Evolutionary conservation across 2,113 vertebrate genomes (phyloP).

Genomic region (Heptranchias perlo): DNA sequence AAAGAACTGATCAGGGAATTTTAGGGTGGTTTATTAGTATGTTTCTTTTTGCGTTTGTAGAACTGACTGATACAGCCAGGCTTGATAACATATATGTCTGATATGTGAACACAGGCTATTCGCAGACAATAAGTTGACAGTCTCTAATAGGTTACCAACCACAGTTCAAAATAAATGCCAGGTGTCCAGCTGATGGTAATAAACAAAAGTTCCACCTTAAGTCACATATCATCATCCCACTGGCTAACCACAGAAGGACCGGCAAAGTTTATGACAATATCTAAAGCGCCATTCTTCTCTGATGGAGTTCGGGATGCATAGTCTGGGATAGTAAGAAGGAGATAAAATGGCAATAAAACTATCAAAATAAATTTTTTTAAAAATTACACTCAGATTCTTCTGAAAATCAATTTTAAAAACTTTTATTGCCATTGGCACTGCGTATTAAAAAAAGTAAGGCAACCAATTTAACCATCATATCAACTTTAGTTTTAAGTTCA

Average conservation of each 20-base stretch:
- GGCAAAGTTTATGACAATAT: neutral
- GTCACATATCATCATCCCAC: neutral
- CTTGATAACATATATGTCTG: neutral
- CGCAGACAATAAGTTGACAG: neutral
- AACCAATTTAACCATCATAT: neutral
- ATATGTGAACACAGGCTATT: neutral
- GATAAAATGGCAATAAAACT: neutral
- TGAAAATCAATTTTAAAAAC: constrained; percentile 16
- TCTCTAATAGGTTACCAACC: neutral
- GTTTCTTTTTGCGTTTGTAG: neutral
- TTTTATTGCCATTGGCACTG: neutral
- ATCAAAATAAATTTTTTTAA: constrained; percentile 16
- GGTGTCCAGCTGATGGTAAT: neutral
- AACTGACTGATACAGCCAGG: neutral
- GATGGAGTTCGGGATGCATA: constrained; percentile 24
- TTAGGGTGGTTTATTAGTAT: neutral
- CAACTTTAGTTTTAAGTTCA: constrained; percentile 7
- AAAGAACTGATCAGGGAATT: neutral
- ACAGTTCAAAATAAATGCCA: neutral
- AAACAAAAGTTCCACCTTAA: neutral
- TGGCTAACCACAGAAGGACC: neutral
- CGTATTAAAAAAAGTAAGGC: neutral
- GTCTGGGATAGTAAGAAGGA: neutral
- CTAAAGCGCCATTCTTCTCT: constrained; percentile 33
- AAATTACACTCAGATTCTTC: neutral